Conservation (phyloP, 2,113 vertebrate genomes). For the Nipponia nippon region DNA sequence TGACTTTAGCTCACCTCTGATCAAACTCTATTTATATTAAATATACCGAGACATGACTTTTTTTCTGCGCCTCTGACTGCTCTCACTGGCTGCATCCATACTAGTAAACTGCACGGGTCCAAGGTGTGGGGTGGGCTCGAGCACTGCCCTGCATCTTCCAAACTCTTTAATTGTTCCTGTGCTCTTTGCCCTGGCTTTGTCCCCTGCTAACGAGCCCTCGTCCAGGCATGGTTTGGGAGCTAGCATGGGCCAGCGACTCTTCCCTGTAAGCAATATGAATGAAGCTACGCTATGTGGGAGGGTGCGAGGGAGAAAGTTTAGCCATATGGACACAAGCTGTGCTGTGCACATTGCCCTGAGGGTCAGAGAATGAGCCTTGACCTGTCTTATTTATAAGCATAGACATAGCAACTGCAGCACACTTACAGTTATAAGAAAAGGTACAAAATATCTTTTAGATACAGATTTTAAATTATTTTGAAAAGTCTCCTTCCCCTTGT, state of each 20-base stretch:
- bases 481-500: neutral
- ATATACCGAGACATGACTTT: neutral
- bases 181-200: neutral
- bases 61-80: neutral
- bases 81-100: neutral
- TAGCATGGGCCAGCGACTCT: neutral
- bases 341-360: neutral
- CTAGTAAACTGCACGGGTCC: neutral
- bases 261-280: neutral
- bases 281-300: neutral
- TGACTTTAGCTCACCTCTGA: neutral
- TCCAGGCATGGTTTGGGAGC: neutral
- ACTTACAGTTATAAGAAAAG: neutral
- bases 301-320: neutral
- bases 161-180: neutral
- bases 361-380: neutral
- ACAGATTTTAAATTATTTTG: neutral
- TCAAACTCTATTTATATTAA: neutral
- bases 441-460: neutral
- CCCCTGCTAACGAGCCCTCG: neutral
- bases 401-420: neutral
- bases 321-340: conserved; percentile 29
- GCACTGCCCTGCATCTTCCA: neutral
- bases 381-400: neutral
- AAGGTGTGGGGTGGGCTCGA: neutral